Conservation (phyloP, 2,888 invertebrate species). For the Adineta ricciae region DNA sequence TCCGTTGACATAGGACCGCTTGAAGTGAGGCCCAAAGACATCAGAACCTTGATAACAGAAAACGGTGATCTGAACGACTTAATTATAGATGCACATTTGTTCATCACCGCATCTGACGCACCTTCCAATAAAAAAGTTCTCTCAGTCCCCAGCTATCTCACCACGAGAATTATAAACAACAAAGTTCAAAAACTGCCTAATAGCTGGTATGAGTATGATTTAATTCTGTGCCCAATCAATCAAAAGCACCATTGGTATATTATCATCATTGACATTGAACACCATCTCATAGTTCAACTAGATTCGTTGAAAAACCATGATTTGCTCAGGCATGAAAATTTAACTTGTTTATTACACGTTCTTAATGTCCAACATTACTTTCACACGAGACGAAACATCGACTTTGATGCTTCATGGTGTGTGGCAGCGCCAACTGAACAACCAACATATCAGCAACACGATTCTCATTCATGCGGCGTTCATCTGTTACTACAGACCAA, state of each 20-base stretch:
- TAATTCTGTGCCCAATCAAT: neutral
- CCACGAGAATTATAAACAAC: neutral
- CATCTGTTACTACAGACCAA: neutral
- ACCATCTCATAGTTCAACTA: neutral
- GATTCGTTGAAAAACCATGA: neutral
- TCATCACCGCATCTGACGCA: neutral
- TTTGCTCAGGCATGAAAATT: neutral
- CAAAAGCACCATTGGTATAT: neutral
- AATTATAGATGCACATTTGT: neutral
- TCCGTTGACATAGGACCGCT: neutral
- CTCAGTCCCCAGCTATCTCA: neutral
- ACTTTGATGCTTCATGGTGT: neutral
- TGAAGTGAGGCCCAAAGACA: neutral
- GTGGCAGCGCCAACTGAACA: neutral
- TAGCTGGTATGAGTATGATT: neutral
- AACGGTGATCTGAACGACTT: neutral
- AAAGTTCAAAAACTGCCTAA: neutral
- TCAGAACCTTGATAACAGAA: neutral
- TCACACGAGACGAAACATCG: neutral
- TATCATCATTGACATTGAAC: neutral
- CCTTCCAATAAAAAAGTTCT: neutral
- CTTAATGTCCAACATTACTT: neutral
- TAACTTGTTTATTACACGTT: neutral
- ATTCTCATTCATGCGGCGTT: neutral
- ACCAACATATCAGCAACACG: neutral